These are phyloP conservation scores for Calameuta filiformis DNA, from an alignment of 2,888 invertebrate species.

Conservation along the genomic window DNA sequence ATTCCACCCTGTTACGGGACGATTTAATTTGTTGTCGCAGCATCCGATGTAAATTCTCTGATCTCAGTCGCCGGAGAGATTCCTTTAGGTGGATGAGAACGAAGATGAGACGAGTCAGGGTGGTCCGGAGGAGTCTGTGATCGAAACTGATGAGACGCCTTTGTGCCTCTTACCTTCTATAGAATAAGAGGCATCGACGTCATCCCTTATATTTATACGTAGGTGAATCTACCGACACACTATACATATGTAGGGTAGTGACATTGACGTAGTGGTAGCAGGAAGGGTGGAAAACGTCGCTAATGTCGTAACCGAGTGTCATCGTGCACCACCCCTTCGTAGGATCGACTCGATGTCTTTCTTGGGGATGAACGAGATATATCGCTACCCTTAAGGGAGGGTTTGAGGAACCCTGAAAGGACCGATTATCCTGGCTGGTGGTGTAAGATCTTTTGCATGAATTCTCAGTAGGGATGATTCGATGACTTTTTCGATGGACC, in stretches of 20 bases:
- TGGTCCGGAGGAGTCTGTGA: background rate
- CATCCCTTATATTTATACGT: background rate
- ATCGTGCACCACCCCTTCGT: constrained; percentile 43
- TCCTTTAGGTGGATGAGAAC: background rate
- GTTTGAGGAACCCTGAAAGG: background rate
- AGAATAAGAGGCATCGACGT: background rate
- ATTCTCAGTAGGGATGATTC: background rate
- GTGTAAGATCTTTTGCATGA: background rate
- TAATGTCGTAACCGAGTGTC: constrained; percentile 59
- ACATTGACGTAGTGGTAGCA: constrained; percentile 55
- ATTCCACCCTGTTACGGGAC: constrained; percentile 11
- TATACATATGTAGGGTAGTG: constrained; percentile 21
- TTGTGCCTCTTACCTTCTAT: background rate
- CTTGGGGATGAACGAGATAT: background rate
- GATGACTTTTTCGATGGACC: background rate
- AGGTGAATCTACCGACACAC: background rate
- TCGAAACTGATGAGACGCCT: background rate
- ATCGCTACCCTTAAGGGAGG: background rate
- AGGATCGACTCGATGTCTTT: constrained; percentile 25
- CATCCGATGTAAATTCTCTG: constrained; percentile 3
- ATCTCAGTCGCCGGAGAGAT: background rate
- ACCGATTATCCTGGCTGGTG: background rate
- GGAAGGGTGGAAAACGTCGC: constrained; percentile 49
- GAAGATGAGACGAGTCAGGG: background rate
- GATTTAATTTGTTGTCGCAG: constrained; percentile 21